Evolutionary conservation across 2,888 invertebrate genomes (phyloP).

Genomic region (Spodoptera exigua): DNA sequence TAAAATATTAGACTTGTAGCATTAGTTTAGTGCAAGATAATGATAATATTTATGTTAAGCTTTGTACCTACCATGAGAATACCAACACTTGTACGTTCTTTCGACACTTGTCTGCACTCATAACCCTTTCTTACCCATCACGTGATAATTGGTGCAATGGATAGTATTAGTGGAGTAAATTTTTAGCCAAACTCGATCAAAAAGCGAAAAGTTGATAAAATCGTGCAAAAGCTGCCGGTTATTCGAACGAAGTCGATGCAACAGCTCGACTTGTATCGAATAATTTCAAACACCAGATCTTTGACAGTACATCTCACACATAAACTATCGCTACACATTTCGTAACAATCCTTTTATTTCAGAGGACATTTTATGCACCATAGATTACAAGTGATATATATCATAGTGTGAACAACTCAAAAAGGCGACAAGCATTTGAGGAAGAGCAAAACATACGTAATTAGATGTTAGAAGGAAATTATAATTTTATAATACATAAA

Average conservation of each 20-base stretch:
- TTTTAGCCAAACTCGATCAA: not conserved
- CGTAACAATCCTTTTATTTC: conserved; percentile 72
- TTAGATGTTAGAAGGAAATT: conserved; percentile 54
- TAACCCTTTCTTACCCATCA: not conserved
- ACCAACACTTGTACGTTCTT: not conserved
- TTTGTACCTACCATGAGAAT: conserved; percentile 10
- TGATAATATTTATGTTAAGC: conserved; percentile 1
- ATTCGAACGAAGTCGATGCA: not conserved
- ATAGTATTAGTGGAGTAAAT: not conserved
- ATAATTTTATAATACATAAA: conserved; percentile 49
- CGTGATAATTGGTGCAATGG: conserved; percentile 4
- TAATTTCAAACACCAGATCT: conserved; percentile 10
- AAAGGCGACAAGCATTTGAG: conserved; percentile 61
- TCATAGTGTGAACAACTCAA: conserved; percentile 49
- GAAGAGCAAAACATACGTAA: conserved; percentile 64
- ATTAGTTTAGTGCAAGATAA: conserved; percentile 49
- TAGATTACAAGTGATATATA: conserved; percentile 69
- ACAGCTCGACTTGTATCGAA: conserved; percentile 10
- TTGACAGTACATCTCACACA: conserved; percentile 32
- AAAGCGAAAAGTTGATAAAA: conserved; percentile 6
- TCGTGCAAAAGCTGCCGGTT: conserved; percentile 5
- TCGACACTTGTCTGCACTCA: not conserved
- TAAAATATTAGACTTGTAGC: conserved; percentile 58
- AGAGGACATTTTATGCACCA: conserved; percentile 80
- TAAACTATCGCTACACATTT: conserved; percentile 52